phyloP scores from a whole-genome alignment of 2,113 vertebrate species.

The Rhegmatorhina hoffmannsi region DNA sequence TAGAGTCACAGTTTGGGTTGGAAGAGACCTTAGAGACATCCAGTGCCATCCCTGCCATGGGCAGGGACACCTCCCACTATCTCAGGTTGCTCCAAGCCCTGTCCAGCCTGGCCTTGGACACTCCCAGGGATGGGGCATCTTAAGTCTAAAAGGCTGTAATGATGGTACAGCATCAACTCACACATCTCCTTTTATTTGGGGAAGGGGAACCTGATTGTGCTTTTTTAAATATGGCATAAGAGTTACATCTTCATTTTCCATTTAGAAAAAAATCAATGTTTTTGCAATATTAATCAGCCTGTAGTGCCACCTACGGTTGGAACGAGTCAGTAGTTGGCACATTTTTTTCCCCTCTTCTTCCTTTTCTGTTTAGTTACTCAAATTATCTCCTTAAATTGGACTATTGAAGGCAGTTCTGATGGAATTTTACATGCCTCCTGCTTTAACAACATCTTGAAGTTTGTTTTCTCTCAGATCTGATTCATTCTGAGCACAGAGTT shows the following conservation, averaged over 20 bases:
- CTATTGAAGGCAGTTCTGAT: not conserved
- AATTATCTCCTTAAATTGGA: not conserved
- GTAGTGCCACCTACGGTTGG: conserved; percentile 54
- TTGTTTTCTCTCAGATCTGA: not conserved
- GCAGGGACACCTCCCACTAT: not conserved
- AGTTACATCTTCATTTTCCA: not conserved
- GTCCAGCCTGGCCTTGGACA: not conserved
- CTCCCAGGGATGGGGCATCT: not conserved
- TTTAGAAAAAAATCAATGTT: not conserved
- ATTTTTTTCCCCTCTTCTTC: not conserved
- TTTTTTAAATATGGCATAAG: not conserved
- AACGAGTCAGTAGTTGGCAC: not conserved
- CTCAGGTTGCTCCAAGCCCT: not conserved
- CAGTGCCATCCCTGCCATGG: not conserved
- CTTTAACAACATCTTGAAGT: not conserved
- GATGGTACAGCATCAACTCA: not conserved
- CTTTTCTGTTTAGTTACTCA: not conserved
- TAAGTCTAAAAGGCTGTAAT: not conserved
- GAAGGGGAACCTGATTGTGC: not conserved
- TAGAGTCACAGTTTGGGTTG: not conserved
- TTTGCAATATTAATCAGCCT: not conserved
- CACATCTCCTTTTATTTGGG: not conserved
- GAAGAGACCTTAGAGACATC: not conserved
- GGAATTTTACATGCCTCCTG: not conserved
- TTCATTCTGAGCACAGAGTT: not conserved